phyloP scores from a whole-genome alignment of 2,888 invertebrate genomes.

The Drosophila subquinaria region DNA sequence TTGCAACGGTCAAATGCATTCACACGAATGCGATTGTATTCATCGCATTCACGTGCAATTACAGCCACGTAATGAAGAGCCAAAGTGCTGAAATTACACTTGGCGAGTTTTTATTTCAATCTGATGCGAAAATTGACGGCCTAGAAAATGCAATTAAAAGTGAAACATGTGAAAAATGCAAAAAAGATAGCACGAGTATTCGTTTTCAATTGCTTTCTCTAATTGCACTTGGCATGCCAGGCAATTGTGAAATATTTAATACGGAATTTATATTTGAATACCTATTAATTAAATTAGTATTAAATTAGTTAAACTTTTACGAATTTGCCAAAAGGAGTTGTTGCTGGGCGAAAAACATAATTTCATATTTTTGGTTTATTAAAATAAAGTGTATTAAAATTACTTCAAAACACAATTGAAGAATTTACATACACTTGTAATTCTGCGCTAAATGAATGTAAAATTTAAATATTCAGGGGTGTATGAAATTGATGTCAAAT shows the following conservation, averaged over 20 bases:
- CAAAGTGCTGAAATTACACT: constrained; percentile 67
- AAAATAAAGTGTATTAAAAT: too few species aligned
- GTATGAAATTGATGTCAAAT: too few species aligned
- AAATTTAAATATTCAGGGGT: too few species aligned
- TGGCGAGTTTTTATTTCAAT: constrained; percentile 20
- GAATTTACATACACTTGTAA: neutral
- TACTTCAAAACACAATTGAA: neutral
- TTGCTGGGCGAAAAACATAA: neutral
- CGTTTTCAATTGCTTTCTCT: constrained; percentile 43
- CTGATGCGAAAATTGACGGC: constrained; percentile 52
- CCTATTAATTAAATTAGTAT: neutral
- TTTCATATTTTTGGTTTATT: too few species aligned
- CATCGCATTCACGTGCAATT: constrained; percentile 48
- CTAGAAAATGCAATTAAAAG: constrained; percentile 55
- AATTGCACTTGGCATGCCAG: constrained; percentile 16
- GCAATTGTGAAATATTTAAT: constrained; percentile 2
- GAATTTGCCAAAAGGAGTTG: neutral
- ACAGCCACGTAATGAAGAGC: constrained; percentile 60
- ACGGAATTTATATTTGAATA: neutral
- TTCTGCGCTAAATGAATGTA: too few species aligned
- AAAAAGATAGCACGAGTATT: neutral
- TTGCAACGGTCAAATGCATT: constrained; percentile 46
- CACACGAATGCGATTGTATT: constrained; percentile 38
- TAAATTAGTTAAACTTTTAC: neutral
- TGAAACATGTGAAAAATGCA: constrained; percentile 35